Evolutionary conservation across 2,113 vertebrate species (phyloP).

Genomic region (Microtus ochrogaster): DNA sequence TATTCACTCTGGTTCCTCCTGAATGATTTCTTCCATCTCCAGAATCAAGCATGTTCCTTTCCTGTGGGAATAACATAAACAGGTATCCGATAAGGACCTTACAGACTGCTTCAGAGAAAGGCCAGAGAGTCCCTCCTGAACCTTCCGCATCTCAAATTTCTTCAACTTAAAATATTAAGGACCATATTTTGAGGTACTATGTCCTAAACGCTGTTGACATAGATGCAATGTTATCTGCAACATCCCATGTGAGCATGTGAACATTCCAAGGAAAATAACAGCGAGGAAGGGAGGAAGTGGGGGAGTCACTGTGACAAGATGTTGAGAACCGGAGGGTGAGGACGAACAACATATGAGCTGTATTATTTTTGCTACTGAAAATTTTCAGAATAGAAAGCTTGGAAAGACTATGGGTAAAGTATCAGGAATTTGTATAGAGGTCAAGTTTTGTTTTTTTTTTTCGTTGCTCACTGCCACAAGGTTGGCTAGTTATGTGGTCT

Average conservation of each 20-base stretch:
- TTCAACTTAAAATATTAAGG: neutral
- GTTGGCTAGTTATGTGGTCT: constrained; percentile 15
- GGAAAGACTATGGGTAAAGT: neutral
- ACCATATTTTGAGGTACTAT: neutral
- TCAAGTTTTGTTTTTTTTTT: neutral
- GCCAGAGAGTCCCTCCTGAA: neutral
- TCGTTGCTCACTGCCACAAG: neutral
- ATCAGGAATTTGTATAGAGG: neutral
- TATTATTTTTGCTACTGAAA: neutral
- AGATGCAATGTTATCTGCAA: neutral
- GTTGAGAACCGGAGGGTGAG: neutral
- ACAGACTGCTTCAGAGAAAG: neutral
- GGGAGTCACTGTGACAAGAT: neutral
- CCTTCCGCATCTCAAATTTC: neutral
- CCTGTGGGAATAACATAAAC: neutral
- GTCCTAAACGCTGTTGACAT: neutral
- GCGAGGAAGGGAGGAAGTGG: neutral
- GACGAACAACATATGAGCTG: neutral
- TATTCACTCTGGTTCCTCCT: neutral
- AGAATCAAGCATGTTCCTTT: neutral
- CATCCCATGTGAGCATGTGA: neutral
- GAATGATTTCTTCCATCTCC: neutral
- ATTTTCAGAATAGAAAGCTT: constrained; percentile 21
- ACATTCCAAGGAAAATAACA: neutral
- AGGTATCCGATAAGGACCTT: neutral